Evolutionary conservation across 2,888 invertebrate genomes (phyloP).

Genomic region (Sericinus montela): DNA sequence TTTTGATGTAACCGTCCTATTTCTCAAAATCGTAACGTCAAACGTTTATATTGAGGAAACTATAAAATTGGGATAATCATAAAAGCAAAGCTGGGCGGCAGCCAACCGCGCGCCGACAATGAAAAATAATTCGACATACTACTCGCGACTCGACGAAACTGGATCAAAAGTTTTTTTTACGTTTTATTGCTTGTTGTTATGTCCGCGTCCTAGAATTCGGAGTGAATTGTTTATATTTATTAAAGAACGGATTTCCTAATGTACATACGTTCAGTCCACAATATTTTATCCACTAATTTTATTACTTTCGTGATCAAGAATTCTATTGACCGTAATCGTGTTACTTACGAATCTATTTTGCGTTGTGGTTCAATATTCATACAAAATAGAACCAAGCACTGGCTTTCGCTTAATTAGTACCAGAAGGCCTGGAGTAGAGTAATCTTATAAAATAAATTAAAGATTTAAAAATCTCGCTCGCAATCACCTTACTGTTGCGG

Average conservation of each 20-base stretch:
- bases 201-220: conserved; percentile 27
- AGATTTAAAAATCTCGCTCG: too few relatives aligned
- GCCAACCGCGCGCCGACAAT: conserved; percentile 63
- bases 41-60: conserved; percentile 73
- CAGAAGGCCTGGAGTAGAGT: too few relatives aligned
- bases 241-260: neutral
- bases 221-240: conserved; percentile 9
- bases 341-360: too few relatives aligned
- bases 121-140: conserved; percentile 69
- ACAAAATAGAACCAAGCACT: too few relatives aligned
- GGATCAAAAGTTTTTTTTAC: conserved; percentile 40
- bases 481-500: too few relatives aligned
- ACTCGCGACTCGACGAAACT: conserved; percentile 34
- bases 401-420: too few relatives aligned
- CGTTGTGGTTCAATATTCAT: too few relatives aligned
- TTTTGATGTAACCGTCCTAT: conserved; percentile 27
- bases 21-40: conserved; percentile 47
- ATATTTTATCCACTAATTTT: too few relatives aligned
- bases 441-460: too few relatives aligned
- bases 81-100: conserved; percentile 65
- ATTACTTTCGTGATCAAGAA: too few relatives aligned
- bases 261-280: too few relatives aligned
- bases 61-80: conserved; percentile 73
- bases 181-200: conserved; percentile 41
- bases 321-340: too few relatives aligned